Conservation (phyloP, 2,797 vertebrate species). For the Myotis daubentonii region DNA sequence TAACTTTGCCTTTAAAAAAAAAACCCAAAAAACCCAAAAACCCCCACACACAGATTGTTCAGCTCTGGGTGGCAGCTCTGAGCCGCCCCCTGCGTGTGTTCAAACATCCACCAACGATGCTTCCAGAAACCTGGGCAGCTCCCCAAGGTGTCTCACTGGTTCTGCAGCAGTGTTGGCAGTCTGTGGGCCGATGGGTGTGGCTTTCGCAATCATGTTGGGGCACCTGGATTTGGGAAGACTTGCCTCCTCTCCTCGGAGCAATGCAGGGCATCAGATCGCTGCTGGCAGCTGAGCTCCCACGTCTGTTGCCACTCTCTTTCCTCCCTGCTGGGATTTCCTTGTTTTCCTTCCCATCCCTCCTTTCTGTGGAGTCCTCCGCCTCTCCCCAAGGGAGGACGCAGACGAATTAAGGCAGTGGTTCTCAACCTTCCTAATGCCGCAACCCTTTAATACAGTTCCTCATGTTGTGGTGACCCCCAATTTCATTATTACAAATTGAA, state of each 20-base stretch:
- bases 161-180: conserved; percentile 60
- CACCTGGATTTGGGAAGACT: conserved; percentile 68
- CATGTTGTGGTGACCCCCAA: too few species aligned
- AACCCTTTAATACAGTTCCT: too few species aligned
- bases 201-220: conserved; percentile 73
- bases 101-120: neutral
- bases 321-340: conserved; percentile 17
- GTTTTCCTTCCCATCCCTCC: conserved; percentile 48
- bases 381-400: conserved; percentile 39
- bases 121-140: conserved; percentile 59
- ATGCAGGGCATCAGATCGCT: conserved; percentile 52
- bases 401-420: neutral
- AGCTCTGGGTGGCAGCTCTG: neutral
- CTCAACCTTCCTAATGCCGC: too few species aligned
- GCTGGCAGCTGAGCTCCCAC: conserved; percentile 47
- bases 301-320: conserved; percentile 15
- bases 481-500: too few species aligned
- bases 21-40: too few species aligned
- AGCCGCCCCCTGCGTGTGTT: neutral
- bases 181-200: conserved; percentile 76
- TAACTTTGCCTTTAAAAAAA: neutral
- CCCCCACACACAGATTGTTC: neutral
- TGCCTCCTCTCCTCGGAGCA: conserved; percentile 41
- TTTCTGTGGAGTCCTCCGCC: neutral
- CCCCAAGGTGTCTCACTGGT: conserved; percentile 67